Base-by-base conservation (phyloP, 2,888 invertebrate genomes). In the Ophion obscuratus region DNA sequence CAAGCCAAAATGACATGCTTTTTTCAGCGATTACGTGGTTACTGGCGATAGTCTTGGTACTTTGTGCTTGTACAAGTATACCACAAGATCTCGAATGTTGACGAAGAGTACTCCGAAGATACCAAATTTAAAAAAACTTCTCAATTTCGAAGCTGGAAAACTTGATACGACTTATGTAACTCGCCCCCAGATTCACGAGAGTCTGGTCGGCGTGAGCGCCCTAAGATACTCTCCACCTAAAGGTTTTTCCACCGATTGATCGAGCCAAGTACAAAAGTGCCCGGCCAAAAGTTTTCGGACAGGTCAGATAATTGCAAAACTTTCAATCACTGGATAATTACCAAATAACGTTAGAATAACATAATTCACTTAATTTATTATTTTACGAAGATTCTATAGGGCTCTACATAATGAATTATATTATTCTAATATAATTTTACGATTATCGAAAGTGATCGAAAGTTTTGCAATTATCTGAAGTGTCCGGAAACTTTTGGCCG, bases 141-240 rank as follows among this genome's bases (percentile, higher is more conserved):
- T 91, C 0, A 87, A 89, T 17, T 6, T 59, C 0, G 89, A 91
- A 74, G 44, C 68, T 0, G 80, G 75, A 27, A 82, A 83, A 2
- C 70, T 75, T 2, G 84, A 81, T 44, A 88, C 89, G 27, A 81
- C 71, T 68, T 90, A 92, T 10, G 78, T 90, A 5, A 91, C 90
- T 0, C 89, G 88, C 71, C 87, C 88, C 1, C 77, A 86, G 27
- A 84, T n/a, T 2, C 82, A 89, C 47, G 84, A 89, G 31, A 85
- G 64, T 59, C 70, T 88, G 44, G 82, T 75, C 7, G 82, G 85
- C 0, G 78, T 92, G 6, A 90, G 90, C 3, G 85, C 79, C 40
- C 81, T 96, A 2, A 95, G 95, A 90, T 96, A 95, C 92, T 95
- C 96, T 0, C 95, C 95, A 11, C 59, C 36, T 0, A 94, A 95